Conservation (phyloP, 2,888 invertebrate genomes). For the Pycnomerus fuliginosus region DNA sequence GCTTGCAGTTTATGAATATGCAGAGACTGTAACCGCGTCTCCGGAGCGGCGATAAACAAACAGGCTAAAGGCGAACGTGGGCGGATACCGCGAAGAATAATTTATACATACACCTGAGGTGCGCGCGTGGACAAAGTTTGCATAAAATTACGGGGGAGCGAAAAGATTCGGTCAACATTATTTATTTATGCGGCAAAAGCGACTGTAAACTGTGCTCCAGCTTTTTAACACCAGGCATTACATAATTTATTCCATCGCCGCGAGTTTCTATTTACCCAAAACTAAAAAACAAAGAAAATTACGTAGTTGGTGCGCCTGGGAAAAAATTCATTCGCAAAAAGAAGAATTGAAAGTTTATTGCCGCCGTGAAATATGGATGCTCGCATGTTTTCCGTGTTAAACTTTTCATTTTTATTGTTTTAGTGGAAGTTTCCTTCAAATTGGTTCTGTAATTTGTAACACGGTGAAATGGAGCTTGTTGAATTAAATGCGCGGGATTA, state of each 20-base stretch:
- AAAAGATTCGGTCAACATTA: constrained; percentile 23
- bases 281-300: too few relatives aligned
- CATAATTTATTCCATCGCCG: constrained; percentile 14
- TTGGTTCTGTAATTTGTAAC: too few relatives aligned
- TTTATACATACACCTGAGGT: constrained; percentile 22
- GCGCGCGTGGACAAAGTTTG: constrained; percentile 18
- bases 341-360: too few relatives aligned
- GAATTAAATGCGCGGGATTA: too few relatives aligned
- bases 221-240: constrained; percentile 18
- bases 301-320: too few relatives aligned
- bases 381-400: too few relatives aligned
- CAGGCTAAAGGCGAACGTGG: constrained; percentile 21
- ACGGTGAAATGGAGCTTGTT: too few relatives aligned
- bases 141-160: constrained; percentile 20
- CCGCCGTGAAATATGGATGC: too few relatives aligned
- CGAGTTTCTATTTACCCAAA: too few relatives aligned
- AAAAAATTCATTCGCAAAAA: too few relatives aligned
- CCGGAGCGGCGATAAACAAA: constrained; percentile 25
- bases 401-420: too few relatives aligned
- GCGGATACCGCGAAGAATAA: constrained; percentile 26
- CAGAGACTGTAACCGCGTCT: constrained; percentile 21
- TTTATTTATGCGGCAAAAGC: constrained; percentile 19
- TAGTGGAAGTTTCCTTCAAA: too few relatives aligned
- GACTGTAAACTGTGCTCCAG: constrained; percentile 14
- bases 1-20: constrained; percentile 23